Percentiles rank a stretch among this genome's conserved stretches.
Conservation (phyloP, 92 coral and sea anemone genomes). For the Umimayanthus kanabou region DNA sequence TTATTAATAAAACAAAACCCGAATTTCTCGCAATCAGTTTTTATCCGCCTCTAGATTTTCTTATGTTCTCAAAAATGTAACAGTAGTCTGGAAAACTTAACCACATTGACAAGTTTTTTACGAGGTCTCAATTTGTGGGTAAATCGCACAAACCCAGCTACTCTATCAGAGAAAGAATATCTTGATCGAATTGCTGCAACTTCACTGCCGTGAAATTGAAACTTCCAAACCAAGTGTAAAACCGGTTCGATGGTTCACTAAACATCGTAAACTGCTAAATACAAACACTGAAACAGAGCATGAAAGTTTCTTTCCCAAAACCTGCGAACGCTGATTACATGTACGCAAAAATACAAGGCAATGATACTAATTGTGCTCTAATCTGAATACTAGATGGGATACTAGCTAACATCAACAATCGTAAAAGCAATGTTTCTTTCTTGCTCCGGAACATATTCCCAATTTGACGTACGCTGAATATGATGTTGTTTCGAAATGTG, state of each 20-base stretch:
- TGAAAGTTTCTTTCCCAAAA: not conserved
- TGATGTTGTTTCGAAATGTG: constrained; percentile 10
- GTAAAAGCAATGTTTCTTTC: constrained; percentile 37
- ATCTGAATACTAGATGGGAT: constrained; percentile 43
- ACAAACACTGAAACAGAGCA: constrained; percentile 25
- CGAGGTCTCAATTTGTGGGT: constrained; percentile 31
- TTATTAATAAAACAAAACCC: constrained; percentile 61
- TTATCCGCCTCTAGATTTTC: constrained; percentile 21
- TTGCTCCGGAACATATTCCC: constrained; percentile 51
- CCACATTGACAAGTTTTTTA: constrained; percentile 33
- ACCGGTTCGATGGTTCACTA: not conserved
- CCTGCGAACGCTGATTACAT: not conserved
- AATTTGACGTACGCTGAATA: constrained; percentile 50
- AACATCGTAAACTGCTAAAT: constrained; percentile 4
- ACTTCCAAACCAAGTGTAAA: not conserved
- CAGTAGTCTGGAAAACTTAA: constrained; percentile 10
- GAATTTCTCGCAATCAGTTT: constrained; percentile 30
- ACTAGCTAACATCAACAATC: constrained; percentile 50
- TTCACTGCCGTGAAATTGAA: constrained; percentile 33
- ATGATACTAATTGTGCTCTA: constrained; percentile 26
- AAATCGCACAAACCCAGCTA: not conserved
- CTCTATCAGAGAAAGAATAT: not conserved
- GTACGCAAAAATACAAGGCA: constrained; percentile 1
- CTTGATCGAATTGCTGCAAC: not conserved
- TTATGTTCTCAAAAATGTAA: constrained; percentile 15